Conservation (phyloP, 2,888 invertebrate genomes). For the Baronia brevicornis region DNA sequence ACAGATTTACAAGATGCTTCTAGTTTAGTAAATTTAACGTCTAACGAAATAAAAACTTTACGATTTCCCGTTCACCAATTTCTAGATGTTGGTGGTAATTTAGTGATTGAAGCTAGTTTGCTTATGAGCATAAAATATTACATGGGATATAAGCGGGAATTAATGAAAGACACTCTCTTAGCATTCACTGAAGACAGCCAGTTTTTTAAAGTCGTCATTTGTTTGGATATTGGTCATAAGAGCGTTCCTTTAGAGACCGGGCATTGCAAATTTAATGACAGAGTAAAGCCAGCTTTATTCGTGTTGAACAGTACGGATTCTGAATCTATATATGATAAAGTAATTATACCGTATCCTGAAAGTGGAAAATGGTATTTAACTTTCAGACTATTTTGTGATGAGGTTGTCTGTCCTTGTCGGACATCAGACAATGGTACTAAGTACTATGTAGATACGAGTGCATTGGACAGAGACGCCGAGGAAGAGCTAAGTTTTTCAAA, state of each 20-base stretch:
- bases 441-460: conserved; percentile 63
- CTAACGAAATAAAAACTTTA: conserved; percentile 77
- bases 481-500: conserved; percentile 40
- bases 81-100: conserved; percentile 86
- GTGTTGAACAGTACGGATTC: conserved; percentile 79
- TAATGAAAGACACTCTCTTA: conserved; percentile 37
- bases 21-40: conserved; percentile 80
- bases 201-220: conserved; percentile 76
- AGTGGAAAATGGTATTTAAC: conserved; percentile 88
- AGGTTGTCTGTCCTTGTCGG: conserved; percentile 59
- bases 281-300: conserved; percentile 72
- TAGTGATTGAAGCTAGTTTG: conserved; percentile 82
- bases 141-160: conserved; percentile 56
- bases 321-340: conserved; percentile 76
- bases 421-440: conserved; percentile 61
- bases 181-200: conserved; percentile 64
- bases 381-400: conserved; percentile 80
- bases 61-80: conserved; percentile 82
- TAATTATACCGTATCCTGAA: conserved; percentile 88
- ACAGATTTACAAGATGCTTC: conserved; percentile 79
- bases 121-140: conserved; percentile 74
- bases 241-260: conserved; percentile 79
- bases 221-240: conserved; percentile 75
- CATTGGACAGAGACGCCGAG: conserved; percentile 35
- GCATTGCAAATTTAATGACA: conserved; percentile 74